Evolutionary conservation across 1,140 invertebrate genomes (phyloP), one percentile per base, ranked within the genome.

Genomic region (Rhopalosiphum maidis): DNA sequence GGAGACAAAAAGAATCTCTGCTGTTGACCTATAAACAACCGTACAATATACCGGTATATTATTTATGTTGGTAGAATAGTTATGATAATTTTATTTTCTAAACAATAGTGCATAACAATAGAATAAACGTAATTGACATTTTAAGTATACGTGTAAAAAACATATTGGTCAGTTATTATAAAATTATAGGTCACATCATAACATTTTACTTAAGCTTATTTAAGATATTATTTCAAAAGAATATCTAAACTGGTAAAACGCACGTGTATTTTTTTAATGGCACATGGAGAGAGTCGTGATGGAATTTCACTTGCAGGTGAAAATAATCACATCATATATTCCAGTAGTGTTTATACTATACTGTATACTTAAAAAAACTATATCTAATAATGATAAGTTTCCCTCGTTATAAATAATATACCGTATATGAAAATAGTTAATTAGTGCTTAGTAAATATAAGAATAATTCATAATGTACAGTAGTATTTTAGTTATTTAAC

Each of bases 241-340:
- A 55, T 43, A 90, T n/a, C 5, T 18, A n/a, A 90, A 68, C 89
- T 41, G 6, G 55, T 68, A 68, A 35, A 55, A 68, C 25, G 41
- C 43, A 90, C 51, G 88, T 68, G 55, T 90, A 68, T 60, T 60
- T 90, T 90, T 90, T 90, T 46, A 68, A 90, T 37, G 37, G 37
- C 15, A 23, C 37, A 43, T 43, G 68, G 89, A 90, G 89, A 90
- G 89, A 90, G 89, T 54, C 89, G 89, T 90, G 55, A 68, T 68
- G 89, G 89, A 90, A 90, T 90, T 90, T 90, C 89, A 41, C 89
- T 90, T 46, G 30, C 60, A 77, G 22, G 89, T 90, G 89, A 90
- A 90, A 90, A 90, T 90, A 90, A 90, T 90, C 89, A 68, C 89
- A 90, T 90, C 89, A 68, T 43, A 90, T 90, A 90, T 90, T 90